These are phyloP conservation scores for Cuculus canorus DNA, from an alignment of 2,797 vertebrate species.

Conservation along the genomic window DNA sequence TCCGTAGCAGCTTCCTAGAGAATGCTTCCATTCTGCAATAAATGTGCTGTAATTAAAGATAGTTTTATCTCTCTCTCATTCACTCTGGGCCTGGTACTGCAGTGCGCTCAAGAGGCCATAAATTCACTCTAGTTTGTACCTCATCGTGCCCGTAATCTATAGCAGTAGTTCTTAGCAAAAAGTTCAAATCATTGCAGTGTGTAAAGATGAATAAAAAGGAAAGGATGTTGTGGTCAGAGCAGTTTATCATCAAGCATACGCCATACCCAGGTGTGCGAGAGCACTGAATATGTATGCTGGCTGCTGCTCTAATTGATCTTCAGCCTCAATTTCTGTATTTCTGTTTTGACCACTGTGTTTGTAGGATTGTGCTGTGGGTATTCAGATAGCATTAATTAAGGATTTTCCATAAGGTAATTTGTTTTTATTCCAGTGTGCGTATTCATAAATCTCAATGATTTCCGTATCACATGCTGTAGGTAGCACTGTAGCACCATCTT, in stretches of 20 bases:
- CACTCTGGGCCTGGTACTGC: not conserved
- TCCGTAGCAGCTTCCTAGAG: not conserved
- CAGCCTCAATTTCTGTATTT: not conserved
- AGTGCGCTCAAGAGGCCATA: not conserved
- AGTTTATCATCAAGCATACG: not conserved
- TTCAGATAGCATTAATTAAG: not conserved
- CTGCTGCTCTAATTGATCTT: not conserved
- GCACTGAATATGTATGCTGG: not conserved
- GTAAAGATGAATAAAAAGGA: not conserved
- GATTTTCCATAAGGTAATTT: not conserved
- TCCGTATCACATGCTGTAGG: not conserved
- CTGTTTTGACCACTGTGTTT: not conserved
- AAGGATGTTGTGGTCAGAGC: not conserved
- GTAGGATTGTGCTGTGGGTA: not conserved
- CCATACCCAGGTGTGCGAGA: not conserved
- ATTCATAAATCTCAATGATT: not conserved
- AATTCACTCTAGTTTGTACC: not conserved
- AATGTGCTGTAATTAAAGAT: not conserved
- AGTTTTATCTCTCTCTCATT: not conserved
- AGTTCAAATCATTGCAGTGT: not conserved
- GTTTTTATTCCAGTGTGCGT: not conserved
- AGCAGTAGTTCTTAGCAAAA: not conserved
- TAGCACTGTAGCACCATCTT: slow-evolving; percentile 74
- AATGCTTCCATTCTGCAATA: not conserved
- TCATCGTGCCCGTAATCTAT: not conserved